Evolutionary conservation across 2,113 vertebrate species (phyloP).

Genomic region (Podilymbus podiceps): DNA sequence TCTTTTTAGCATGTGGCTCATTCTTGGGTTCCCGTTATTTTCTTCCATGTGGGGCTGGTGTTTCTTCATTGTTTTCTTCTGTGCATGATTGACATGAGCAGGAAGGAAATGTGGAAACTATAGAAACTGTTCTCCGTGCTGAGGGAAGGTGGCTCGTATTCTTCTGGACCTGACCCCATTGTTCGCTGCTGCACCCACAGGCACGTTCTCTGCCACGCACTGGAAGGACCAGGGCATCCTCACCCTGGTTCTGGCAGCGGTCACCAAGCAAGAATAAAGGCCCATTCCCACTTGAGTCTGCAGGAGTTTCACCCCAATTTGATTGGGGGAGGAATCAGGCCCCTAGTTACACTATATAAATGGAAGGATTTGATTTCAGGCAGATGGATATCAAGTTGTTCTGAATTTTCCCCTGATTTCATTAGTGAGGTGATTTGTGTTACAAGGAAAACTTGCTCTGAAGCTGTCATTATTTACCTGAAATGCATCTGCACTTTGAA

Average conservation of each 20-base stretch:
- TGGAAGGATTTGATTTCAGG: conserved; percentile 18
- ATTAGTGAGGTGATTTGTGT: conserved; percentile 27
- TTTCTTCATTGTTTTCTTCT: conserved; percentile 45
- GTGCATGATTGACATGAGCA: neutral
- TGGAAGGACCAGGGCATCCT: neutral
- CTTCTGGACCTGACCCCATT: conserved; percentile 16
- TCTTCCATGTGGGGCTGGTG: neutral
- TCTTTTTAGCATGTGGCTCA: neutral
- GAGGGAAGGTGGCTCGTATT: conserved; percentile 32
- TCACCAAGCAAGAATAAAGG: neutral
- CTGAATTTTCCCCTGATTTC: conserved; percentile 20
- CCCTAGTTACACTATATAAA: neutral
- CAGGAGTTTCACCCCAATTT: neutral
- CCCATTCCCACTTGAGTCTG: neutral
- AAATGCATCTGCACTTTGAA: conserved; percentile 48
- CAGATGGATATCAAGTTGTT: conserved; percentile 17
- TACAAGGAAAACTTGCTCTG: conserved; percentile 40
- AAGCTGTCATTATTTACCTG: conserved; percentile 37
- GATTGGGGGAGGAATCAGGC: neutral
- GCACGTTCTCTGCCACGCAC: neutral
- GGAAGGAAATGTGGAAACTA: conserved; percentile 59
- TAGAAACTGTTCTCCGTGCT: conserved; percentile 3
- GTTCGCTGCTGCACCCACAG: neutral
- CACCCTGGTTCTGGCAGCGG: neutral
- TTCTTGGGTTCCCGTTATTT: neutral